phyloP scores from a whole-genome alignment of 2,888 invertebrate genomes.

The Nycteola revayana region DNA sequence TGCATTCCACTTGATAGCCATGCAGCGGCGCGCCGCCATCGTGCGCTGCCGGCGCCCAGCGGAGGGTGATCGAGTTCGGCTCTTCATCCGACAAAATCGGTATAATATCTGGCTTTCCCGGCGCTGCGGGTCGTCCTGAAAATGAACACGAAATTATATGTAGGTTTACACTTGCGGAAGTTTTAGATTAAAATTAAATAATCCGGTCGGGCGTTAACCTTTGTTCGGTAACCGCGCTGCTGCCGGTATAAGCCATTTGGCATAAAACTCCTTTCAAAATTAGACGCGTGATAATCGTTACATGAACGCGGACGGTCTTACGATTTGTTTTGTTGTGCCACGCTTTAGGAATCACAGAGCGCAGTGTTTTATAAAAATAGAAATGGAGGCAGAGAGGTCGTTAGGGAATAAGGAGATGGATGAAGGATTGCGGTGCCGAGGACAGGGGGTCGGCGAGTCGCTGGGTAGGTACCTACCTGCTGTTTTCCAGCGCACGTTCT shows the following conservation, averaged over 20 bases:
- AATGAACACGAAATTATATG: conserved; percentile 12
- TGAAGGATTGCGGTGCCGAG: conserved; percentile 14
- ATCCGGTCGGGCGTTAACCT: conserved; percentile 38
- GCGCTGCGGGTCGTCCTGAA: conserved; percentile 89
- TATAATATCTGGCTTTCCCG: conserved; percentile 91
- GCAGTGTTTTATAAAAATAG: conserved; percentile 74
- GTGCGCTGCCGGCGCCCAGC: conserved; percentile 90
- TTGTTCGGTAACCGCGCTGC: conserved; percentile 30
- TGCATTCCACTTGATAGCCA: conserved; percentile 90
- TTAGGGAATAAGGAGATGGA: conserved; percentile 20
- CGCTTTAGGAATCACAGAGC: conserved; percentile 70
- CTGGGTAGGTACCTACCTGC: conserved; percentile 84
- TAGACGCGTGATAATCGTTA: conserved; percentile 74
- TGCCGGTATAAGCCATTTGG: conserved; percentile 53
- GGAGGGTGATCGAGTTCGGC: conserved; percentile 90
- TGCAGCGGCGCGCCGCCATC: conserved; percentile 94
- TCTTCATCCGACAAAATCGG: conserved; percentile 86
- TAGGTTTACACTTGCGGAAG: background rate
- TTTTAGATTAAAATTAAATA: conserved; percentile 27
- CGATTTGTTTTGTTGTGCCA: conserved; percentile 81
- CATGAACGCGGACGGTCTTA: conserved; percentile 71
- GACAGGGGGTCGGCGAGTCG: conserved; percentile 19
- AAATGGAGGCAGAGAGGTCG: conserved; percentile 49
- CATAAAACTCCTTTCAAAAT: conserved; percentile 71
- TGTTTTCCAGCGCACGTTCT: conserved; percentile 92